These are phyloP conservation scores for Gorilla gorilla DNA, from an alignment of 2,113 vertebrate genomes.

Conservation along the genomic window DNA sequence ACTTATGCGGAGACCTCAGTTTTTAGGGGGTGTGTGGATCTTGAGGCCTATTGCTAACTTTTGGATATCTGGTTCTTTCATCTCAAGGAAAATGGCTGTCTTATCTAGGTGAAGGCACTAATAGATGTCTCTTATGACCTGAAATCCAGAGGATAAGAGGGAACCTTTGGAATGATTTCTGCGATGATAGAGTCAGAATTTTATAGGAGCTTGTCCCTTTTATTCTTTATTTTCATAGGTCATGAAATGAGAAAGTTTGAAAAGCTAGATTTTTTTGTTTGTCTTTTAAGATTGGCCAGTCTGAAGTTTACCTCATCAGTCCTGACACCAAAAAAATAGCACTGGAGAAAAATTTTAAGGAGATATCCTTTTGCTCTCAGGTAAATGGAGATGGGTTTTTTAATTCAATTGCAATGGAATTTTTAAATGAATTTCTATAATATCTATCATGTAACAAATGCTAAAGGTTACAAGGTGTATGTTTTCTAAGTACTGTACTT, in stretches of 20 bases:
- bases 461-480: not conserved
- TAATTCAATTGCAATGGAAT: not conserved
- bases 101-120: fast-evolving
- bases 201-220: not conserved
- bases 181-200: not conserved
- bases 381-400: constrained; percentile 80
- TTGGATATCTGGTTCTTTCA: not conserved
- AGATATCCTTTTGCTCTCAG: constrained; percentile 99
- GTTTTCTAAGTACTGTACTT: not conserved
- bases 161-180: not conserved
- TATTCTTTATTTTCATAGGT: not conserved
- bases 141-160: not conserved
- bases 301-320: constrained; percentile 98
- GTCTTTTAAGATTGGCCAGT: constrained; percentile 93
- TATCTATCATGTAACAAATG: not conserved
- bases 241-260: not conserved
- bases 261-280: constrained; percentile 30
- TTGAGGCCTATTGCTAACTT: not conserved
- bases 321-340: constrained; percentile 98
- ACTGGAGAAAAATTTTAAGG: constrained; percentile 98
- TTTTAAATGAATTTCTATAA: constrained; percentile 1
- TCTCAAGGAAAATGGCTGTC: not conserved
- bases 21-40: not conserved
- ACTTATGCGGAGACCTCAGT: not conserved
- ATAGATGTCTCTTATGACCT: too few species aligned